Evolutionary conservation across 1,140 invertebrate species (phyloP).

Genomic region (Macrosteles quadrilineatus): DNA sequence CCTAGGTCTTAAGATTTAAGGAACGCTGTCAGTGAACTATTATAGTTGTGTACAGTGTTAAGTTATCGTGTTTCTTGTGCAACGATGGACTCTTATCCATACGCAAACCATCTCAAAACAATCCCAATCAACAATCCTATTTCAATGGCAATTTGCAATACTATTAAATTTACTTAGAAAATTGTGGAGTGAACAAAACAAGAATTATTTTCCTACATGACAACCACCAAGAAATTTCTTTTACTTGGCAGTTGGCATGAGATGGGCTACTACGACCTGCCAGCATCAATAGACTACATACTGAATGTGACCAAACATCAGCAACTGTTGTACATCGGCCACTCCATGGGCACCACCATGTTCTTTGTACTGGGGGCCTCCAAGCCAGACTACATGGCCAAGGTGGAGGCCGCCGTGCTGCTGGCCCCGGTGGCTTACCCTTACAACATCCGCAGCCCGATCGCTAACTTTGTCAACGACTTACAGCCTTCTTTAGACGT

Average conservation of each 20-base stretch:
- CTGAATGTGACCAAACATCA: conserved; percentile 54
- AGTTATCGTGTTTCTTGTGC: no score
- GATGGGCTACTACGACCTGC: conserved; percentile 63
- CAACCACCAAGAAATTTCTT: no score
- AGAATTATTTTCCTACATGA: no score
- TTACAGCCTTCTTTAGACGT: conserved; percentile 18
- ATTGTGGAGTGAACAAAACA: no score
- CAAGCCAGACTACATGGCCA: conserved; percentile 57
- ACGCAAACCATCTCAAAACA: no score
- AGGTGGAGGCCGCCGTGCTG: conserved; percentile 50
- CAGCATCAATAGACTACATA: conserved; percentile 62
- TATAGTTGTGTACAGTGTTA: no score
- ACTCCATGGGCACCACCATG: conserved; percentile 63
- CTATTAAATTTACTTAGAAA: no score
- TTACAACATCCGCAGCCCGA: conserved; percentile 14
- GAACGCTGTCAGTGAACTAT: no score
- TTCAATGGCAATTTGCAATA: no score
- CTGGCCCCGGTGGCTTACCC: conserved; percentile 52
- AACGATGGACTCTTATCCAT: no score
- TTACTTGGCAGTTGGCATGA: conserved; percentile 61
- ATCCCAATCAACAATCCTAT: no score
- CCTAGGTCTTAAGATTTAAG: no score
- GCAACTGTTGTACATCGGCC: conserved; percentile 57
- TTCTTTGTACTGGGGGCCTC: conserved; percentile 56
- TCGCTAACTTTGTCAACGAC: conserved; percentile 29